Percentiles rank a stretch among this genome's conserved stretches.
These are phyloP conservation scores for Pomacea maculata DNA, from an alignment of 1,140 invertebrate genomes.

Conservation along the genomic window DNA sequence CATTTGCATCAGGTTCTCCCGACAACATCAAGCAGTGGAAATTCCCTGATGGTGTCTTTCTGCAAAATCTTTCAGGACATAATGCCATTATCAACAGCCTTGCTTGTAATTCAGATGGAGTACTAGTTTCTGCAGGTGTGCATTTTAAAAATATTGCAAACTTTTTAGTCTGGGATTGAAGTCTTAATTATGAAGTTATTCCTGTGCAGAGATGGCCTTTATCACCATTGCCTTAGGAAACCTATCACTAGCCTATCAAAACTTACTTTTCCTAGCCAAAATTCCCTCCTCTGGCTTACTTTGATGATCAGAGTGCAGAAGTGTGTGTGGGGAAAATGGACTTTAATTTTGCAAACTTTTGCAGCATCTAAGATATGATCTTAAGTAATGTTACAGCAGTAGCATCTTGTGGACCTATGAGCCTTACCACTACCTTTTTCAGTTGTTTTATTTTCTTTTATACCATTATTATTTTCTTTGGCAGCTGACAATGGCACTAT, in stretches of 20 bases:
- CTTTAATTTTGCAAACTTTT: background rate
- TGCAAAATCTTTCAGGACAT: conserved; percentile 97
- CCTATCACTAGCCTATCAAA: too few species aligned
- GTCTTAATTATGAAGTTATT: too few species aligned
- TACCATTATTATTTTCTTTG: conserved; percentile 50
- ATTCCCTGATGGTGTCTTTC: conserved; percentile 97
- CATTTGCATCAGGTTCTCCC: conserved; percentile 96
- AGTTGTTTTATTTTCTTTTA: background rate
- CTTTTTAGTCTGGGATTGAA: too few species aligned
- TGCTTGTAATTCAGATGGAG: conserved; percentile 91
- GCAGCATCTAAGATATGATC: background rate
- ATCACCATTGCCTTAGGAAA: too few species aligned
- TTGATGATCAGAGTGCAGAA: too few species aligned
- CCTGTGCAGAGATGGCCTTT: too few species aligned
- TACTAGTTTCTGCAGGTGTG: conserved; percentile 92
- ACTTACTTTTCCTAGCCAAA: too few species aligned
- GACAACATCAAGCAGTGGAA: conserved; percentile 99
- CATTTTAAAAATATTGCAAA: background rate
- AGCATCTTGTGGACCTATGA: background rate
- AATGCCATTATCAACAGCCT: conserved; percentile 98
- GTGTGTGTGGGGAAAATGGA: too few species aligned
- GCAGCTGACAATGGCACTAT: conserved; percentile 94
- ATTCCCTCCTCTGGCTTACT: too few species aligned
- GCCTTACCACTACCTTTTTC: background rate
- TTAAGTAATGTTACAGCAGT: background rate